phyloP scores from a whole-genome alignment of 2,888 invertebrate species.

The Campoplex capitator region DNA sequence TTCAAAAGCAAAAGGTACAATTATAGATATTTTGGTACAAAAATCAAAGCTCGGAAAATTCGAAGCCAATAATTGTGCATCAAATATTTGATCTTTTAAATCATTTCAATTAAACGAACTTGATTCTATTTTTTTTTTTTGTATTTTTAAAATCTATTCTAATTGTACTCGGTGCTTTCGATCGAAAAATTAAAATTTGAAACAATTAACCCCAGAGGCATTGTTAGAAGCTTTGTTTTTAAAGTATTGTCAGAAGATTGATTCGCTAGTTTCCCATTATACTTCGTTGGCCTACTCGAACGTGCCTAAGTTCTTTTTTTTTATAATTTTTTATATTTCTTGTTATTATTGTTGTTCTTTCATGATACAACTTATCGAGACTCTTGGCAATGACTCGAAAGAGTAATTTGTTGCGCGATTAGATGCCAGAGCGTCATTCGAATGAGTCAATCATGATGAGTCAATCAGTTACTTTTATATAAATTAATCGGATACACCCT shows the following conservation, averaged over 20 bases:
- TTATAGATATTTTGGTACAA: conserved; percentile 1
- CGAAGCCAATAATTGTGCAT: neutral
- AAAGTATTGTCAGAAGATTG: conserved; percentile 28
- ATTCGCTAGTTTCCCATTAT: conserved; percentile 42
- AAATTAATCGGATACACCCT: conserved; percentile 20
- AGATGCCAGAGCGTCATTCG: conserved; percentile 33
- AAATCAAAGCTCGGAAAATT: neutral
- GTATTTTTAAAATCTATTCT: neutral
- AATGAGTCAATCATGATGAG: conserved; percentile 42
- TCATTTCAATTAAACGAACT: neutral
- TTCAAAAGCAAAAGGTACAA: conserved; percentile 17
- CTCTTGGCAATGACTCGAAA: conserved; percentile 27
- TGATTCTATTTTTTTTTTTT: neutral
- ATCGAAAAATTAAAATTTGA: conserved; percentile 14
- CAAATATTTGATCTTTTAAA: neutral
- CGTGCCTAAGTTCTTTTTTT: conserved; percentile 1
- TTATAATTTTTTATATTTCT: neutral
- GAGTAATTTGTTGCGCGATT: neutral
- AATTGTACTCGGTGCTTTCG: conserved; percentile 44
- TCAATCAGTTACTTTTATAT: conserved; percentile 32
- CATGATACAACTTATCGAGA: conserved; percentile 26
- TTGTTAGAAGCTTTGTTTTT: conserved; percentile 48
- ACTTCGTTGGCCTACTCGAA: conserved; percentile 40
- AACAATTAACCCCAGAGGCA: conserved; percentile 34
- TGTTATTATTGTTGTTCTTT: neutral